Percentiles rank a stretch among this genome's conserved stretches.
These are phyloP conservation scores for Amphipoea oculea DNA, from an alignment of 2,888 invertebrate species.

Conservation along the genomic window DNA sequence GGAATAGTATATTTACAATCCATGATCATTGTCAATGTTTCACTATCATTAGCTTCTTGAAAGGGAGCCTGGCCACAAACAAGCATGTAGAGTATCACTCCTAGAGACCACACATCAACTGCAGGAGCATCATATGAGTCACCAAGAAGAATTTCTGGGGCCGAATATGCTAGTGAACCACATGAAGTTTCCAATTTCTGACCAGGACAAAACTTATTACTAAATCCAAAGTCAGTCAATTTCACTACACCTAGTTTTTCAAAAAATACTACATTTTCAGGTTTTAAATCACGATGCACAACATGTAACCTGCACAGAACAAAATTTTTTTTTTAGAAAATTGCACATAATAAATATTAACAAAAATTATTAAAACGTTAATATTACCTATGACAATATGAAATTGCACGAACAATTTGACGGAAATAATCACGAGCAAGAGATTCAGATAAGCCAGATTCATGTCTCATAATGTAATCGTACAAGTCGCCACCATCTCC, in stretches of 20 bases:
- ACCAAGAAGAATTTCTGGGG: conserved; percentile 99
- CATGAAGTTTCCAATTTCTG: conserved; percentile 99
- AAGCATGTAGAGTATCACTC: conserved; percentile 99
- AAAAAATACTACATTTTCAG: conserved; percentile 99
- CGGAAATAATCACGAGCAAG: conserved; percentile 97
- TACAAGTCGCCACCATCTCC: conserved; percentile 99
- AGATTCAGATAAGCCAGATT: conserved; percentile 95
- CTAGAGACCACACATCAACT: conserved; percentile 99
- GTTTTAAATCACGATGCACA: conserved; percentile 97
- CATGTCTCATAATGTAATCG: conserved; percentile 99
- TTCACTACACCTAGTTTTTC: conserved; percentile 99
- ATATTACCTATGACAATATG: conserved; percentile 98
- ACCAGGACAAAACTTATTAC: conserved; percentile 98
- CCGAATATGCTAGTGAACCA: conserved; percentile 99
- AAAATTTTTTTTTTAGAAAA: conserved; percentile 19
- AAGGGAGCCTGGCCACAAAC: conserved; percentile 99
- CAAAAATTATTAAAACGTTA: background rate
- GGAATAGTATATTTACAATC: conserved; percentile 99
- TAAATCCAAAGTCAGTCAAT: conserved; percentile 99
- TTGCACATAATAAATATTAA: background rate
- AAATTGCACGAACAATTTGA: conserved; percentile 99
- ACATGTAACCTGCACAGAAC: conserved; percentile 90
- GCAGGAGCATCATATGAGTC: conserved; percentile 99
- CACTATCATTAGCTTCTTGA: conserved; percentile 99
- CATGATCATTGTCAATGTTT: conserved; percentile 99